Evolutionary conservation across 2,797 vertebrate species (phyloP), one percentile per base, ranked within the genome.

Genomic region (Nyctalus aviator): DNA sequence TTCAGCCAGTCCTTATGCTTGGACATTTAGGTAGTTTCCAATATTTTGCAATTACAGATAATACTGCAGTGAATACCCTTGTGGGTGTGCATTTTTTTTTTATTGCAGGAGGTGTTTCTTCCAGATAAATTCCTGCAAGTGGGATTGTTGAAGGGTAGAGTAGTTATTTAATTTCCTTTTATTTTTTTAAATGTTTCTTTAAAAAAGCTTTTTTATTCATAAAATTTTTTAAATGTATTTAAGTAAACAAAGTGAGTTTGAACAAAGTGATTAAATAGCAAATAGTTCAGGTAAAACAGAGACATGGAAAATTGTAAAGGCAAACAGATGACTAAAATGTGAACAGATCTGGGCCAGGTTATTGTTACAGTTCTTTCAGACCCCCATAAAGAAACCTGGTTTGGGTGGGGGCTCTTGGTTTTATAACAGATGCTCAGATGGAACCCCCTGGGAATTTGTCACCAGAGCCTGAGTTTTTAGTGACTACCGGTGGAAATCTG

Each of bases 11-110:
- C 64, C 82, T 64, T 17, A 5, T 6, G 71, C 57, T 14, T 25
- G 94, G 93, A 50, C 86, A 79, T 30, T 95, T 95, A 94, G 94
- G 93, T 88, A 75, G 77, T 91, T 95, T 89, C 95, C 92, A 93
- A 20, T 15, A 14, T 81, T 75, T 73, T 46, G 89, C n/a, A 57
- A 37, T 87, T 72, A 41, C 23, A 90, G 6, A 32, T 57, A 78
- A 32, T 18, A 32, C 77, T 44, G 13, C 20, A 6, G 11, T 48
- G 25, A 83, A 77, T 50, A 25, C 18, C 44, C 73, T 62, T 8
- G 46, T n/a, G 11, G 0, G 0, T 62, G 50, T 78, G 48, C 55
- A 5, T 93, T 82, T 68, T 93, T 82, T 68, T 59, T 62, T 5
- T 73, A 10, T 30, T 23, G 3, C 41, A 17, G 35, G 73, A 75